Percentiles rank a stretch among this genome's conserved stretches.
Conservation (phyloP, 2,797 vertebrate genomes). For the Phaenicophaeus curvirostris region DNA sequence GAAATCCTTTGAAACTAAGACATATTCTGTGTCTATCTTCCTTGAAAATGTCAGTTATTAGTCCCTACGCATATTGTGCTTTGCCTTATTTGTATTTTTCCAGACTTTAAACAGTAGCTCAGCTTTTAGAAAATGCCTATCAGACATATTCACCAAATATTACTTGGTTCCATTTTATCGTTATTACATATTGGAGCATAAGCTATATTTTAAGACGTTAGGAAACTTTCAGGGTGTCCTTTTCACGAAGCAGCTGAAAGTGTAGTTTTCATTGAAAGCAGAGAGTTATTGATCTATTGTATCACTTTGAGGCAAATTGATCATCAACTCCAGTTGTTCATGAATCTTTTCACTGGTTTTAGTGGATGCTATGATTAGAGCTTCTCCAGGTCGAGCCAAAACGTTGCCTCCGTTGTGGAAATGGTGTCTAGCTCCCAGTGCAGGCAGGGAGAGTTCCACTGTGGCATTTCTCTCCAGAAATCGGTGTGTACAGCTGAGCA, state of each 20-base stretch:
- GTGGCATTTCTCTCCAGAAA: no score
- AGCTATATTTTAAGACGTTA: neutral
- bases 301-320: rapidly evolving
- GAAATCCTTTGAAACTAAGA: neutral
- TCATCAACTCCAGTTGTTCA: neutral
- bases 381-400: neutral
- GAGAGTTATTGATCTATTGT: neutral
- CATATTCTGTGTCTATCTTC: neutral
- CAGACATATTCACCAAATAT: neutral
- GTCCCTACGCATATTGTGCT: rapidly evolving
- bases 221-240: neutral
- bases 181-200: neutral
- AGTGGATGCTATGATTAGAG: neutral
- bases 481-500: no score
- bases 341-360: neutral
- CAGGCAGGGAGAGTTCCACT: no score
- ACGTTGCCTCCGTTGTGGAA: neutral
- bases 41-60: neutral
- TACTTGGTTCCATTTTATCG: neutral
- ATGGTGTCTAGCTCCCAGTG: rapidly evolving
- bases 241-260: neutral
- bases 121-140: neutral
- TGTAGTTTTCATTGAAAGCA: neutral
- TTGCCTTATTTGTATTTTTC: neutral
- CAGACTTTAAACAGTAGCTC: neutral